phyloP scores from a whole-genome alignment of 2,888 invertebrate species.

The Timandra comae region DNA sequence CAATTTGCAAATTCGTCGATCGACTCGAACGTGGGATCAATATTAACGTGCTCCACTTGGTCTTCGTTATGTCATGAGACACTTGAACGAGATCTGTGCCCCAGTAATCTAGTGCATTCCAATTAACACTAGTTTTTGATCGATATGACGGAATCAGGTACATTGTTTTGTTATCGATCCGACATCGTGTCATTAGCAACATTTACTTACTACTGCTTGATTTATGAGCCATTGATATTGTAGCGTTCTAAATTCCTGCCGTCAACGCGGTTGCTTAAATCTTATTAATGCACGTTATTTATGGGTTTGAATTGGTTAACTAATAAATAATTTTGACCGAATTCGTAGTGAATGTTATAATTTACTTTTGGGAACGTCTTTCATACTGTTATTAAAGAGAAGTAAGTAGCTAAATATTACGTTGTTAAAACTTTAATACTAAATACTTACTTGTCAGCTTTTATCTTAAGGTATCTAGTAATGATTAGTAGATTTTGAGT shows the following conservation, averaged over 20 bases:
- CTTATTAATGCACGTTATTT: constrained; percentile 20
- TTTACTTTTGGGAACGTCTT: too few species aligned
- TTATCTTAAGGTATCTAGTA: too few species aligned
- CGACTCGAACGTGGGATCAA: constrained; percentile 68
- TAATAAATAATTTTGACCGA: too few species aligned
- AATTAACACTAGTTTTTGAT: constrained; percentile 39
- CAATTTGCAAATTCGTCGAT: constrained; percentile 39
- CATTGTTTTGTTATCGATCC: constrained; percentile 28
- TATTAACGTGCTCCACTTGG: constrained; percentile 49
- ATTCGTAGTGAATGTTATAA: too few species aligned
- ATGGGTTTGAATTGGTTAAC: constrained; percentile 24
- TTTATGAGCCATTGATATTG: constrained; percentile 40
- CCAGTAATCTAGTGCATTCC: constrained; percentile 42
- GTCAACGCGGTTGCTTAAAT: constrained; percentile 38
- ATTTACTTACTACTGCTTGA: constrained; percentile 25
- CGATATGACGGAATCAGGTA: constrained; percentile 22
- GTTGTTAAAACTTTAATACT: too few species aligned
- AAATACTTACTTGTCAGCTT: too few species aligned
- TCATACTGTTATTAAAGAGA: too few species aligned
- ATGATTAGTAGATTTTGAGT: too few species aligned
- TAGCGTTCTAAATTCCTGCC: constrained; percentile 41
- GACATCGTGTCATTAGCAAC: constrained; percentile 26
- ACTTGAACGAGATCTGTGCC: constrained; percentile 32
- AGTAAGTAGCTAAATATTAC: too few species aligned
- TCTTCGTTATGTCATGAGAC: constrained; percentile 43